Base-by-base conservation (phyloP, 2,113 vertebrate species). In the Andinoacara biseriatus region DNA sequence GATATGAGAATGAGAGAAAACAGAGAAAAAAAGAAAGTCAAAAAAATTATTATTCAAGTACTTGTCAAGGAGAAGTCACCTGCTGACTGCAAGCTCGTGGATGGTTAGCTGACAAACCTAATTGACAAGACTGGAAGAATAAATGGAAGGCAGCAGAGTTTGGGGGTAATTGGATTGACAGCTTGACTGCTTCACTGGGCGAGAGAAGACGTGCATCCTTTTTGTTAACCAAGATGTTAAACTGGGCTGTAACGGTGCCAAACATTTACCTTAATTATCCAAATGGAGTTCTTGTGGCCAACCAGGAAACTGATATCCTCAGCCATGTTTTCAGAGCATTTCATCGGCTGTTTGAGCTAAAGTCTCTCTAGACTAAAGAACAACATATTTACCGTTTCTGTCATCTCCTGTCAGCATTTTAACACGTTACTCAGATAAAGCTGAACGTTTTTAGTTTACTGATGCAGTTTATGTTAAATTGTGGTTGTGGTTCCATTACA, bases 181-280 rank as follows among this genome's bases (percentile, higher is more conserved):
- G 33, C 20, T 33, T 63, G 20, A 40, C 61, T 63, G 61, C 61
- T 63, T 63, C 33, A 40, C 61, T 40, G 61, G 22, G 33, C 61
- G 11, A 43, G 2, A 43, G 40, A 43, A 43, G 10, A 14, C 13
- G 40, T 14, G 10, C 40, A 43, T 43, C 11, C 40, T 6, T 40
- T 22, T 22, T 38, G 33, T 38, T n/a, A 22, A 35, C 33, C 61
- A 14, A 63, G 38, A 63, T 40, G 20, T 20, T n/a, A 1, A 63
- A 63, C 20, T 40, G 38, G 33, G 10, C 33, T 63, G n/a, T 63
- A 63, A 2, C 26, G 20, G 29, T 18, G 9, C 17, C 59, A 61
- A 61, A 33, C 9, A 61, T 1, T 61, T 18, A 20, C 29, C 59
- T 61, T 33, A 20, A 20, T 35, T 33, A 61, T 31, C 18, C 0